Percentiles rank a stretch among this genome's conserved stretches.
Conservation (phyloP, 30 jellyfish, hydroid and myxozoan genomes). For the Aurelia sp. region DNA sequence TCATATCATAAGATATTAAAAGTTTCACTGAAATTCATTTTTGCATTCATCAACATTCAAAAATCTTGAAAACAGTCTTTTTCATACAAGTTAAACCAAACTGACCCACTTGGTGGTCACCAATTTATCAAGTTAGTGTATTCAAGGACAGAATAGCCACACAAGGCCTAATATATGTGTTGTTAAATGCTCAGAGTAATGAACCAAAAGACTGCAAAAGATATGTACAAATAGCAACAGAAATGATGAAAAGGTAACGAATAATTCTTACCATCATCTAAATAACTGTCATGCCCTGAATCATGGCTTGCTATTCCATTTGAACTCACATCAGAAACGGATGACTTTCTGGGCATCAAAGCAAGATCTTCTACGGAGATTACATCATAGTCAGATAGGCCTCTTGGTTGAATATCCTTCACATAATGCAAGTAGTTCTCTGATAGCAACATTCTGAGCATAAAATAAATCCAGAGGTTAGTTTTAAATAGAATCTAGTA, state of each 20-base stretch:
- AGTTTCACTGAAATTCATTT: too few relatives aligned
- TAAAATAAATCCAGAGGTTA: neutral
- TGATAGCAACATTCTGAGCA: conserved; percentile 35
- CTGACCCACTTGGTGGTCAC: too few relatives aligned
- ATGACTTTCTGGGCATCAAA: conserved; percentile 51
- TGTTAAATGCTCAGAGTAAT: too few relatives aligned
- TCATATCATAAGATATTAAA: too few relatives aligned
- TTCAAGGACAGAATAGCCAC: too few relatives aligned
- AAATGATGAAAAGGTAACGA: neutral
- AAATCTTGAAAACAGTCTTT: too few relatives aligned
- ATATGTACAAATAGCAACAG: neutral
- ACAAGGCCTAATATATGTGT: too few relatives aligned
- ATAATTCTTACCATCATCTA: conserved; percentile 61
- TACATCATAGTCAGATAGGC: conserved; percentile 34
- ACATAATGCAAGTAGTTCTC: conserved; percentile 47
- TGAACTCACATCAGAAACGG: conserved; percentile 53
- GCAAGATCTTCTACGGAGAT: conserved; percentile 55
- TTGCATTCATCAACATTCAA: too few relatives aligned
- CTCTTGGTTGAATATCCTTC: conserved; percentile 10
- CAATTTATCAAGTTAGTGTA: too few relatives aligned
- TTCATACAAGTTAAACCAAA: too few relatives aligned
- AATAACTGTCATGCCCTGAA: conserved; percentile 78
- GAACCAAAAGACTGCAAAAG: too few relatives aligned
- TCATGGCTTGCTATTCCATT: conserved; percentile 67
- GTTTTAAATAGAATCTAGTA: neutral